These are phyloP conservation scores for Vipera ursinii DNA, from an alignment of 2,797 vertebrate species.

Conservation along the genomic window DNA sequence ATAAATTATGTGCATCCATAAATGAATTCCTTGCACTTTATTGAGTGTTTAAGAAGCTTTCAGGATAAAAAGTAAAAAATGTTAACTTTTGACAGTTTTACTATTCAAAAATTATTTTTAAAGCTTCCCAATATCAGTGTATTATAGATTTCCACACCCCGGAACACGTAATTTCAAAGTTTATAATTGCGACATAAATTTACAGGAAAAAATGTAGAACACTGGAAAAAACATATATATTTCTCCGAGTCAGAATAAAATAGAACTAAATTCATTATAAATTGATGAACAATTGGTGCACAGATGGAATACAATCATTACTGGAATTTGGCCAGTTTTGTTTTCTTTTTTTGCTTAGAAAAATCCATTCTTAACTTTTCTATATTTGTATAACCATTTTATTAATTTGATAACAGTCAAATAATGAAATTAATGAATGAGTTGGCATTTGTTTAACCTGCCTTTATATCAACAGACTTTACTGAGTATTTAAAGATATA, in stretches of 20 bases:
- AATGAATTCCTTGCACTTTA: not conserved
- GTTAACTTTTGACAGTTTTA: not conserved
- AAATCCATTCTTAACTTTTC: not conserved
- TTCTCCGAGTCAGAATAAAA: not conserved
- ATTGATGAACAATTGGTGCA: not conserved
- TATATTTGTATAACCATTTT: not conserved
- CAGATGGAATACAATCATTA: not conserved
- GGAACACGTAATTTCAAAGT: not conserved
- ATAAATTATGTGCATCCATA: not conserved
- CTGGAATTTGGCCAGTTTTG: not conserved
- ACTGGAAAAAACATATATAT: conserved; percentile 44
- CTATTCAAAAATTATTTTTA: conserved; percentile 2
- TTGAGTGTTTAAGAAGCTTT: not conserved
- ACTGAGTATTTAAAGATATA: not conserved
- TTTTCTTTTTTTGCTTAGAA: not conserved
- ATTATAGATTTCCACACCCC: not conserved
- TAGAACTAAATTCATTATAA: not conserved
- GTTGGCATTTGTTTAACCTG: not conserved
- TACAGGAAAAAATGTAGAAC: conserved; percentile 53
- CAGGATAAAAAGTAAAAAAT: not conserved
- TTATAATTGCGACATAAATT: conserved; percentile 20
- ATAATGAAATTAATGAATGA: not conserved
- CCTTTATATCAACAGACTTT: not conserved
- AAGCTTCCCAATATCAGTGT: not conserved
- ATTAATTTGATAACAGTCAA: not conserved